These are phyloP conservation scores for Tolypeutes matacus DNA, from an alignment of 2,797 vertebrate genomes.

Conservation along the genomic window DNA sequence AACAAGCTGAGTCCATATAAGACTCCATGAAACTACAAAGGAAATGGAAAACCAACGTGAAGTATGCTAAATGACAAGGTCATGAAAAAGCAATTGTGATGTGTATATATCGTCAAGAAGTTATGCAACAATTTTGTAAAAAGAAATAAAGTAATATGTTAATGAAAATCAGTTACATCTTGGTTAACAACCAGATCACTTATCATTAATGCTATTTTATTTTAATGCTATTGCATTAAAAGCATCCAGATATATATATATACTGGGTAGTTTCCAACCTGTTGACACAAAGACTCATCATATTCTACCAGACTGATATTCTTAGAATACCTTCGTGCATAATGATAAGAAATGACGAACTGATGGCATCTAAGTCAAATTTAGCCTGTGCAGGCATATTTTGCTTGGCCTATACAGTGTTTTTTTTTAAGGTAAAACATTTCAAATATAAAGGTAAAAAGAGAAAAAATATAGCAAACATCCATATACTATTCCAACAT, in stretches of 20 bases:
- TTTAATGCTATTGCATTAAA: conserved; percentile 9
- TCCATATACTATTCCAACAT: background rate
- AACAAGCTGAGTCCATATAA: conserved; percentile 13
- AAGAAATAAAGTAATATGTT: conserved; percentile 38
- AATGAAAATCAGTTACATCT: conserved; percentile 56
- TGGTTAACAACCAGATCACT: conserved; percentile 53
- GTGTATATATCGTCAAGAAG: conserved; percentile 30
- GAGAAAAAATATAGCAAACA: background rate
- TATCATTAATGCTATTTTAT: too few species aligned
- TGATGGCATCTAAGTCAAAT: background rate
- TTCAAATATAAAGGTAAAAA: background rate
- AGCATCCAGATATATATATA: too few species aligned
- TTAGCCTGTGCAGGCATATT: background rate
- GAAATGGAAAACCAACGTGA: conserved; percentile 56
- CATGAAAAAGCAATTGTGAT: conserved; percentile 16
- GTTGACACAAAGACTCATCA: conserved; percentile 31
- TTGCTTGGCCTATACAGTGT: background rate
- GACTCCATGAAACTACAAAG: background rate
- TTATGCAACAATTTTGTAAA: conserved; percentile 47
- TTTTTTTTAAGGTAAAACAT: conserved; percentile 40
- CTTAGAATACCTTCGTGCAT: background rate
- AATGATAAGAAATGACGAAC: conserved; percentile 17
- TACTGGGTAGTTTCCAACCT: conserved; percentile 47
- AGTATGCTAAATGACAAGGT: conserved; percentile 42
- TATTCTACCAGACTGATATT: background rate